These are phyloP conservation scores for Ophiodon elongatus DNA, from an alignment of 2,113 vertebrate genomes.

Conservation along the genomic window DNA sequence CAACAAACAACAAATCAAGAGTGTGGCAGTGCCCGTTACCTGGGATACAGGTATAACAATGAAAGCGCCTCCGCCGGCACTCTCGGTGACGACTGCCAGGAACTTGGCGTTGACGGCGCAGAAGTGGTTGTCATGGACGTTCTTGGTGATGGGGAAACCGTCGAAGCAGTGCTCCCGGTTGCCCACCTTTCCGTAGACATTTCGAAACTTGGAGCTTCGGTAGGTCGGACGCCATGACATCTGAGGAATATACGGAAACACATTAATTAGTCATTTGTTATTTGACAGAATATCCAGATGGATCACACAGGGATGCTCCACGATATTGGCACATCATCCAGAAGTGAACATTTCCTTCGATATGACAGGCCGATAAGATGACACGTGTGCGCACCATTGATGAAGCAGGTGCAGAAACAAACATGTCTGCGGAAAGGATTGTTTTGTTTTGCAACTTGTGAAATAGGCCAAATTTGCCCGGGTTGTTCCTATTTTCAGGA, in stretches of 20 bases:
- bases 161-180: conserved; percentile 97
- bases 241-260: conserved; percentile 72
- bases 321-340: no score
- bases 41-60: conserved; percentile 94
- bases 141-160: conserved; percentile 97
- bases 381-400: no score
- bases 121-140: conserved; percentile 98
- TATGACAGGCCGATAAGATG: no score
- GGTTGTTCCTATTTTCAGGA: background rate
- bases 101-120: conserved; percentile 95
- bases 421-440: background rate
- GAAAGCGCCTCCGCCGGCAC: conserved; percentile 93
- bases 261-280: background rate
- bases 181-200: conserved; percentile 96
- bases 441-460: background rate
- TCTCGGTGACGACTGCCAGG: conserved; percentile 96
- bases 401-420: background rate
- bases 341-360: no score
- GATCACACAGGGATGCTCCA: background rate
- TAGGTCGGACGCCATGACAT: conserved; percentile 99
- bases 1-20: background rate
- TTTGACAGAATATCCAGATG: background rate
- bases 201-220: conserved; percentile 99
- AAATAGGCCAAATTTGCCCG: background rate
- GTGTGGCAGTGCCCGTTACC: conserved; percentile 77